Percentiles rank a stretch among this genome's conserved stretches.
Evolutionary conservation across 2,888 invertebrate genomes (phyloP).

Genomic region (Eupithecia subumbrata): DNA sequence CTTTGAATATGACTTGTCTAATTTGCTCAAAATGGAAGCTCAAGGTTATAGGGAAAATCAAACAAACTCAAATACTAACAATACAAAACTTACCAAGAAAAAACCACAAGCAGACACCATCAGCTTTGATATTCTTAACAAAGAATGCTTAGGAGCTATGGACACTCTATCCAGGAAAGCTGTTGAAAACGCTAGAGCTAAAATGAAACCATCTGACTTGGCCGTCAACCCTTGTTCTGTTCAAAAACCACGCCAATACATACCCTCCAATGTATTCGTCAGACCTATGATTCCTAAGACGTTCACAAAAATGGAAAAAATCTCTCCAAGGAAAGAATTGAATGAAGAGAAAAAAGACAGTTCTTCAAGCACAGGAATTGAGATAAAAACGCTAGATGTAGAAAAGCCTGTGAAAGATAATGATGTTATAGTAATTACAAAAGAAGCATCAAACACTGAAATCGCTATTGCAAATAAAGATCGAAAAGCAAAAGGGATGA

Average conservation of each 20-base stretch:
- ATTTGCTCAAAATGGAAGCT: conserved; percentile 81
- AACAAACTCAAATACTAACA: conserved; percentile 51
- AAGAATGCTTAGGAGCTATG: conserved; percentile 72
- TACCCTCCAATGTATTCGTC: conserved; percentile 62
- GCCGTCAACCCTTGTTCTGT: conserved; percentile 43
- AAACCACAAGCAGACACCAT: conserved; percentile 57
- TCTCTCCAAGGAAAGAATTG: conserved; percentile 70
- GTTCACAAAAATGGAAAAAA: conserved; percentile 61
- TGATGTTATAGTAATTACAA: conserved; percentile 10
- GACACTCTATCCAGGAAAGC: conserved; percentile 67
- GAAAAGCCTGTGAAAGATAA: conserved; percentile 11
- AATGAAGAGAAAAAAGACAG: conserved; percentile 71
- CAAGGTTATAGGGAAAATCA: conserved; percentile 77
- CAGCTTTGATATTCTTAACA: conserved; percentile 63
- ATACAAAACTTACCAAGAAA: conserved; percentile 65
- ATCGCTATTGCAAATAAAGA: conserved; percentile 21
- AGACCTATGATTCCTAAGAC: conserved; percentile 73
- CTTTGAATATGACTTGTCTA: conserved; percentile 88
- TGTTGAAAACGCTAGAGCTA: conserved; percentile 64
- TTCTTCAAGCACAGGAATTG: conserved; percentile 88
- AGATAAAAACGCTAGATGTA: conserved; percentile 16
- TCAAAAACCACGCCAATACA: conserved; percentile 55
- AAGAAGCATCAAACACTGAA: conserved; percentile 16
- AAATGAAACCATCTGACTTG: conserved; percentile 63
- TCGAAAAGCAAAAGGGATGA: conserved; percentile 22